Conservation (phyloP, 2,113 vertebrate species). For the Solenodon paradoxus region DNA sequence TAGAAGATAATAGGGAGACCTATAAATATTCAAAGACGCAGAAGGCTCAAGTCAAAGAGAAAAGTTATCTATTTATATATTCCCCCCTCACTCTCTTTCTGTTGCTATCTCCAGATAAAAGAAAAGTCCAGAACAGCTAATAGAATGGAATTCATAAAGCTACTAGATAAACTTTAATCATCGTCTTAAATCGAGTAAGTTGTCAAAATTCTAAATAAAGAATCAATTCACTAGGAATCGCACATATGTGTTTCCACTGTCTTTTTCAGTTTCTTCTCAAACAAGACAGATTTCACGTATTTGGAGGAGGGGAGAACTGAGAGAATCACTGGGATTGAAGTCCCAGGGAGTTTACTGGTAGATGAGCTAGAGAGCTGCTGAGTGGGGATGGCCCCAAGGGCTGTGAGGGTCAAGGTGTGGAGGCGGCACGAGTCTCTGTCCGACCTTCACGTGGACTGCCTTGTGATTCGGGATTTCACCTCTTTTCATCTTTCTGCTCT, state of each 20-base stretch:
- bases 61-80: not conserved
- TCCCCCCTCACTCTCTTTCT: too few species aligned
- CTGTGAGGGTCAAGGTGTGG: not conserved
- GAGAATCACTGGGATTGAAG: not conserved
- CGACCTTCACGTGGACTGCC: not conserved
- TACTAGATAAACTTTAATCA: not conserved
- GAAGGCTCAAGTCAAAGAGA: not conserved
- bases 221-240: not conserved
- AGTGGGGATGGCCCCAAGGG: not conserved
- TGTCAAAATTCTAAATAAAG: not conserved
- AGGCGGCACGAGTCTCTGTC: fast-evolving
- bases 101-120: too few species aligned
- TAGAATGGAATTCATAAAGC: not conserved
- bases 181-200: not conserved
- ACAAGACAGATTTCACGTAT: not conserved
- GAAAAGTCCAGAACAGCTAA: not conserved
- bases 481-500: not conserved
- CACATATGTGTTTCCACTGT: not conserved
- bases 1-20: conserved; percentile 2
- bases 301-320: not conserved
- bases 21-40: not conserved
- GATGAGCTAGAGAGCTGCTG: not conserved
- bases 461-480: not conserved
- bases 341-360: not conserved
- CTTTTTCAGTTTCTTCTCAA: not conserved